A percentile compares a stretch with the other conserved stretches of the same genome.
Conservation (phyloP, 2,797 vertebrate genomes). For the Tolypeutes matacus region DNA sequence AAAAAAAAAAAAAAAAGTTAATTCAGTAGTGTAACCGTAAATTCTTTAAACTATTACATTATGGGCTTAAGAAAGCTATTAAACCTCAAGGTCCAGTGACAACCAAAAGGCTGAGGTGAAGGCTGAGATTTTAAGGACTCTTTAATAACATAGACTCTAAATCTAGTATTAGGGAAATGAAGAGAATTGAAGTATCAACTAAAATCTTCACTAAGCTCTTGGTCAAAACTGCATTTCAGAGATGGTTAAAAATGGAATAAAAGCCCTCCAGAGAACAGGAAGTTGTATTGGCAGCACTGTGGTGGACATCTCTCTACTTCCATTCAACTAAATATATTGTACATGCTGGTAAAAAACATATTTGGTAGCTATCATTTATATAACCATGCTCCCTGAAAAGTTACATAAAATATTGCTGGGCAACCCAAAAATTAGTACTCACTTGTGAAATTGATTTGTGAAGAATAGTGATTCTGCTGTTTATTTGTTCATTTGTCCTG, state of each 20-base stretch:
- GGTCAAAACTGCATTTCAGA: not conserved
- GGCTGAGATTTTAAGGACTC: not conserved
- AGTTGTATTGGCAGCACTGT: not conserved
- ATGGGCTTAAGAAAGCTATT: not conserved
- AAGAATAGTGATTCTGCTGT: not conserved
- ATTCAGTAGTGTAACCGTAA: not conserved
- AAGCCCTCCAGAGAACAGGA: not conserved
- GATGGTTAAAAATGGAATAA: not conserved
- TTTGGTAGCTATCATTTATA: not conserved
- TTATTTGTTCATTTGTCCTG: constrained; percentile 5
- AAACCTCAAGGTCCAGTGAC: not conserved
- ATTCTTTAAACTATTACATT: constrained; percentile 8
- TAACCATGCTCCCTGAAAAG: not conserved
- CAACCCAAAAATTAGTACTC: not conserved
- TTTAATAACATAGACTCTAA: not conserved
- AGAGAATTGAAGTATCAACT: not conserved
- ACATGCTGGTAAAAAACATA: not conserved
- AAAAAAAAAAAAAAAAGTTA: too few species aligned
- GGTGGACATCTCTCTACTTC: not conserved
- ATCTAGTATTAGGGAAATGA: not conserved
- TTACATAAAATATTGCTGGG: not conserved
- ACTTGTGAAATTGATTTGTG: not conserved
- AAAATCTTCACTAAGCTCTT: not conserved
- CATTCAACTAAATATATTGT: not conserved
- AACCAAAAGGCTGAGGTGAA: not conserved